Conservation (phyloP, 2,113 vertebrate genomes). For the Petromus typicus region DNA sequence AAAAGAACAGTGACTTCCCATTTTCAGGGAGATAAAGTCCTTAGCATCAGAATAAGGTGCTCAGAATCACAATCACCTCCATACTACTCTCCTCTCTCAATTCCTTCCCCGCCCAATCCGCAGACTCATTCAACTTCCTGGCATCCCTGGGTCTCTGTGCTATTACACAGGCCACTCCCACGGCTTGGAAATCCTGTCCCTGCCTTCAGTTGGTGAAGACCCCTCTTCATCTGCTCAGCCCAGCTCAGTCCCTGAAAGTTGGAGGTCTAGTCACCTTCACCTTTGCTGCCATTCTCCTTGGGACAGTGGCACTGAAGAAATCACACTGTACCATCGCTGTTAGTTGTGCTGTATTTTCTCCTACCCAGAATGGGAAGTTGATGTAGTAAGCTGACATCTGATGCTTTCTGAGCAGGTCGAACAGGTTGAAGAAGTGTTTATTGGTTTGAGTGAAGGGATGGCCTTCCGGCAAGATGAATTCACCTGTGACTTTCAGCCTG, state of each 20-base stretch:
- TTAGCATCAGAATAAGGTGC: background rate
- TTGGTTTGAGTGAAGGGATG: background rate
- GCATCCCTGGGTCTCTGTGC: background rate
- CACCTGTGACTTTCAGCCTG: background rate
- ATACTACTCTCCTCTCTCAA: accelerated
- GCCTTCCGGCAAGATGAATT: background rate
- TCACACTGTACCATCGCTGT: background rate
- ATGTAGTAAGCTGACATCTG: background rate
- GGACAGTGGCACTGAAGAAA: background rate
- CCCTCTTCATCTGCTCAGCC: background rate
- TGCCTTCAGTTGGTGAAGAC: background rate
- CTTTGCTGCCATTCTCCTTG: background rate
- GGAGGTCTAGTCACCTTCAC: background rate
- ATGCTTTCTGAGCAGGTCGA: background rate
- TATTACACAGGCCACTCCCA: background rate
- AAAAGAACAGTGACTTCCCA: background rate
- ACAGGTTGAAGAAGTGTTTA: background rate
- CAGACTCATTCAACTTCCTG: too few species aligned
- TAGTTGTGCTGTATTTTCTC: background rate
- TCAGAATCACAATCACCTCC: accelerated
- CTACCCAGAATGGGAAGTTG: background rate
- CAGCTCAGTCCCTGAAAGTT: background rate
- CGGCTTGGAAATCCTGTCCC: background rate
- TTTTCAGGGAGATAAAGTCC: slow-evolving; percentile 17
- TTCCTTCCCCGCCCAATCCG: background rate